These are phyloP conservation scores for Aphodius sticticus DNA, from an alignment of 2,888 invertebrate genomes.

Conservation along the genomic window DNA sequence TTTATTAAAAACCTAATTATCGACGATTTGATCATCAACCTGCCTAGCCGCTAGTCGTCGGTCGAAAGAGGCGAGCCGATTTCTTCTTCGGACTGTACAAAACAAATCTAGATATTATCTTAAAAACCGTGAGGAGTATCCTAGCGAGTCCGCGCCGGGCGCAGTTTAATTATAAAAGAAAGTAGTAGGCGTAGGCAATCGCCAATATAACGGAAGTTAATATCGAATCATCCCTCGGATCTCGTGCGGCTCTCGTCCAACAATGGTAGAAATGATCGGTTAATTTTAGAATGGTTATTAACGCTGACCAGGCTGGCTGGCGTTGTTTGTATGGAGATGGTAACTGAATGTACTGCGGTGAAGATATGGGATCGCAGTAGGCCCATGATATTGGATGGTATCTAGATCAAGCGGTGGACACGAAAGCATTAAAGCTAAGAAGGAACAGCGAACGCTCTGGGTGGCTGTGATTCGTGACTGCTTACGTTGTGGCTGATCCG, in stretches of 20 bases:
- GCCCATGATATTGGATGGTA: slow-evolving; percentile 33
- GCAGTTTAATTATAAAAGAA: slow-evolving; percentile 50
- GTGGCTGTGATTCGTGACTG: slow-evolving; percentile 47
- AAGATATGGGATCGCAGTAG: slow-evolving; percentile 21
- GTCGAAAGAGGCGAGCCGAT: neutral
- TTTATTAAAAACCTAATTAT: neutral
- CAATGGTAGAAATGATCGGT: slow-evolving; percentile 28
- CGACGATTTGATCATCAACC: neutral
- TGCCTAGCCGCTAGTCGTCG: neutral
- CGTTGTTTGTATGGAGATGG: slow-evolving; percentile 6
- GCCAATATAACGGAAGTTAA: slow-evolving; percentile 50
- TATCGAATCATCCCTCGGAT: slow-evolving; percentile 27
- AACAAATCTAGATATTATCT: slow-evolving; percentile 47
- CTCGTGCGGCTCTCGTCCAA: slow-evolving; percentile 6
- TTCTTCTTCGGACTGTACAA: slow-evolving; percentile 27
- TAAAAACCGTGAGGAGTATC: slow-evolving; percentile 44
- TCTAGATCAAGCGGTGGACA: slow-evolving; percentile 42
- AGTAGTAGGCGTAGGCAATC: slow-evolving; percentile 47
- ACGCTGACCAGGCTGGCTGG: slow-evolving; percentile 9
- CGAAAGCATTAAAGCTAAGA: slow-evolving; percentile 38
- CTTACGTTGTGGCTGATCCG: slow-evolving; percentile 39
- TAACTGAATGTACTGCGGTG: slow-evolving; percentile 10
- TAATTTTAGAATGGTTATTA: slow-evolving; percentile 25
- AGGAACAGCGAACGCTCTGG: slow-evolving; percentile 42
- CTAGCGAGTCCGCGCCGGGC: slow-evolving; percentile 40